These are phyloP conservation scores for Mercenaria mercenaria DNA, from an alignment of 1,140 invertebrate genomes.

Conservation along the genomic window DNA sequence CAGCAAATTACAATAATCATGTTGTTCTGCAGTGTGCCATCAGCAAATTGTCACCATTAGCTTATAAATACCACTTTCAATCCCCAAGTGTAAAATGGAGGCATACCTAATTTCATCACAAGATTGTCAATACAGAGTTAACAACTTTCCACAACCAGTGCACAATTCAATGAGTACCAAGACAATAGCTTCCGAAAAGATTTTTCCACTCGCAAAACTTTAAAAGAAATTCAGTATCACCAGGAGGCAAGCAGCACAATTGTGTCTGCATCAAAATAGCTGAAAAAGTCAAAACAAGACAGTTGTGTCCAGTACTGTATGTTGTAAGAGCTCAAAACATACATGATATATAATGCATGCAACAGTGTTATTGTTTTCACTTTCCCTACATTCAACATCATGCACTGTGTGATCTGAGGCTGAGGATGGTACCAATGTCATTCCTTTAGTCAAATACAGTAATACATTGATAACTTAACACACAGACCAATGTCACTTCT, in stretches of 20 bases:
- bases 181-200: background rate
- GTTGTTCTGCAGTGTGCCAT: background rate
- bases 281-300: too few species aligned
- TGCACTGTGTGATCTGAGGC: too few species aligned
- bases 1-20: conserved; percentile 9
- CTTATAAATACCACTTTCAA: background rate
- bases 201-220: background rate
- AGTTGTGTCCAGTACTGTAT: too few species aligned
- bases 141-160: background rate
- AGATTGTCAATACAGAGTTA: background rate
- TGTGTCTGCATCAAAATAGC: background rate
- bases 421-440: too few species aligned
- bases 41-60: conserved; percentile 1
- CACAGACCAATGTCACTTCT: too few species aligned
- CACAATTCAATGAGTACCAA: background rate
- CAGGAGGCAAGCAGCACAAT: background rate
- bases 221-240: background rate
- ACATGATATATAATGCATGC: too few species aligned
- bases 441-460: too few species aligned
- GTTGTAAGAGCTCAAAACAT: too few species aligned
- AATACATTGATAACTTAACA: too few species aligned
- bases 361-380: too few species aligned
- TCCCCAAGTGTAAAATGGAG: background rate
- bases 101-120: background rate
- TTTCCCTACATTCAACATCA: too few species aligned